phyloP scores from a whole-genome alignment of 2,797 vertebrate species.

The Chanos chanos region DNA sequence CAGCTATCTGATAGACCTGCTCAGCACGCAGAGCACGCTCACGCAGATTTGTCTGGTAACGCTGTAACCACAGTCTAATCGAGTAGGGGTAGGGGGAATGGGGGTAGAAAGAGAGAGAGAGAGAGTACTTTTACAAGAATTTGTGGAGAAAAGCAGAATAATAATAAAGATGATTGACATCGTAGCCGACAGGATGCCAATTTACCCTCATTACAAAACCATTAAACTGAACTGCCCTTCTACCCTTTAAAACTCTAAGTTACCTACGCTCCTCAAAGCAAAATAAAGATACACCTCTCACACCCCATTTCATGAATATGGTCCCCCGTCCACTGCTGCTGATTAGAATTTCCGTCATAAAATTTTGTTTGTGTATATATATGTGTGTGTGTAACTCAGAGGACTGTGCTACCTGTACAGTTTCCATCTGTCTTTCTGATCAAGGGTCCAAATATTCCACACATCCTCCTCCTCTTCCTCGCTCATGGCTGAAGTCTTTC shows the following conservation, averaged over 20 bases:
- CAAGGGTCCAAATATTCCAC: conserved; percentile 78
- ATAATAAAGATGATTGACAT: neutral
- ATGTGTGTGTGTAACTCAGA: neutral
- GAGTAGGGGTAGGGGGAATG: too few relatives aligned
- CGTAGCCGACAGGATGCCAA: too few relatives aligned
- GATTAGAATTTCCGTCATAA: neutral
- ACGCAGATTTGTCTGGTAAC: conserved; percentile 73
- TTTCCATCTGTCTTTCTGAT: conserved; percentile 76
- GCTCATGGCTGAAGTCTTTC: conserved; percentile 71
- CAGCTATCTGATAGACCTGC: conserved; percentile 72
- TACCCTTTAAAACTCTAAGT: too few relatives aligned
- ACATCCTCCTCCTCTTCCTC: conserved; percentile 64
- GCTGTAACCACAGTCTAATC: conserved; percentile 85
- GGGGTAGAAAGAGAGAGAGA: conserved; percentile 28
- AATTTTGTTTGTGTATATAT: neutral
- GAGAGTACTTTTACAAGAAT: neutral
- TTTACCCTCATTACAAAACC: too few relatives aligned
- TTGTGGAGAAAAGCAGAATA: neutral
- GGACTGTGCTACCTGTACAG: conserved; percentile 81
- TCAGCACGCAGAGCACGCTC: conserved; percentile 61
- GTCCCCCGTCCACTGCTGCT: conserved; percentile 26
- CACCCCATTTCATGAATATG: neutral
- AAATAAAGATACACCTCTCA: too few relatives aligned
- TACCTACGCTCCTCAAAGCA: too few relatives aligned
- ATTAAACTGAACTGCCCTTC: neutral